Conservation (phyloP, 2,888 invertebrate species). For the Eristalinus aeneus region DNA sequence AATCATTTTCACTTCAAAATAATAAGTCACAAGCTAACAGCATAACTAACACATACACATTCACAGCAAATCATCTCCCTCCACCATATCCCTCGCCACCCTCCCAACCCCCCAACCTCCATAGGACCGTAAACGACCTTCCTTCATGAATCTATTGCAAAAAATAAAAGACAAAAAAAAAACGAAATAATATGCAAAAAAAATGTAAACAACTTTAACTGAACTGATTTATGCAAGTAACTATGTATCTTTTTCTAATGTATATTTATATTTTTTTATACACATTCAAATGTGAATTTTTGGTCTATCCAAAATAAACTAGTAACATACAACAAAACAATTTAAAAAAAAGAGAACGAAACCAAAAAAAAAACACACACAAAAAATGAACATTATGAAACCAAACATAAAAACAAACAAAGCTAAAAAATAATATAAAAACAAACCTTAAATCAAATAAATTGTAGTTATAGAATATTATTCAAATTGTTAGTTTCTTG, state of each 20-base stretch:
- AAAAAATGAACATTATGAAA: slow-evolving; percentile 35
- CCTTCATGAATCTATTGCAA: slow-evolving; percentile 26
- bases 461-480: slow-evolving; percentile 65
- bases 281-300: slow-evolving; percentile 69
- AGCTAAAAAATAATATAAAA: slow-evolving; percentile 46
- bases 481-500: slow-evolving; percentile 71
- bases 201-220: slow-evolving; percentile 56
- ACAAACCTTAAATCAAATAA: slow-evolving; percentile 61
- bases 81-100: slow-evolving; percentile 27
- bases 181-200: slow-evolving; percentile 21
- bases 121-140: background rate
- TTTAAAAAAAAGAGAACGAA: slow-evolving; percentile 43
- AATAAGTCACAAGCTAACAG: slow-evolving; percentile 52
- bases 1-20: slow-evolving; percentile 68
- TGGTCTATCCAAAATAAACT: slow-evolving; percentile 70
- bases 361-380: slow-evolving; percentile 41
- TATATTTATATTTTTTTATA: slow-evolving; percentile 71
- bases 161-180: slow-evolving; percentile 21
- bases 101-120: background rate
- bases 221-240: slow-evolving; percentile 71
- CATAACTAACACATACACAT: background rate
- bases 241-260: slow-evolving; percentile 71
- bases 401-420: slow-evolving; percentile 31
- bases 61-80: slow-evolving; percentile 60
- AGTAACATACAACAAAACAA: slow-evolving; percentile 52